Base-by-base conservation (phyloP, 23 tunicate species). In the Corella eumyota region DNA sequence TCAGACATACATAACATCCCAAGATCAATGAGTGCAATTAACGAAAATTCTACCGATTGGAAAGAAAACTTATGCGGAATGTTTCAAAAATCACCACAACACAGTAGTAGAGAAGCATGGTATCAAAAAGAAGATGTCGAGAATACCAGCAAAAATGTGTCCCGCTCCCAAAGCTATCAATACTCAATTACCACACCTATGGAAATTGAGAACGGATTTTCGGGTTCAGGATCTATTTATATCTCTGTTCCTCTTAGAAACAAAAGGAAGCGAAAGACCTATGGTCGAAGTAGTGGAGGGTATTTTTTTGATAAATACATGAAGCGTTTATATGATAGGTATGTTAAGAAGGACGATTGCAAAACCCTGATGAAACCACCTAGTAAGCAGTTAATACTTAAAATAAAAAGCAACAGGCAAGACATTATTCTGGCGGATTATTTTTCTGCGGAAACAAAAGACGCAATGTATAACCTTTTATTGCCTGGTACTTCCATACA, bases 221-320 rank as follows among this genome's bases (percentile, higher is more conserved):
- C 35, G 4, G n/a, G 11, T 6, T 35, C 50, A 2, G 45, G 30
- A n/a, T 66, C 85, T 9, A 28, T 70, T 15, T 80, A 80, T 34
- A 90, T 77, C 25, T 69, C 85, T 59, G 94, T 76, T 19, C 83
- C 94, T n/a, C 31, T 64, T 25, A 45, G 81, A 64, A 71, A 50
- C 20, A 49, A 45, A 6, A 45, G 67, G 21, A 86, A 86, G 61
- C 59, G 80, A 9, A 70, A 66, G 27, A 56, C 71, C 33, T 71
- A 66, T 22, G 66, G 46, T 1, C 74, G 86, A 2, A 77, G 81
- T 61, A 86, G 95, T 51, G 95, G 95, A 17, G 95, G 95, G 7
- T 86, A 86, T 45, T 78, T 86, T 36, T 86, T 86, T 60, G 95
- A 86, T 48, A 86, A 86, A 55, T 86, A 86, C 65, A 86, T 86